Base-by-base conservation (phyloP, 2,797 vertebrate genomes). In the Falco rusticolus region DNA sequence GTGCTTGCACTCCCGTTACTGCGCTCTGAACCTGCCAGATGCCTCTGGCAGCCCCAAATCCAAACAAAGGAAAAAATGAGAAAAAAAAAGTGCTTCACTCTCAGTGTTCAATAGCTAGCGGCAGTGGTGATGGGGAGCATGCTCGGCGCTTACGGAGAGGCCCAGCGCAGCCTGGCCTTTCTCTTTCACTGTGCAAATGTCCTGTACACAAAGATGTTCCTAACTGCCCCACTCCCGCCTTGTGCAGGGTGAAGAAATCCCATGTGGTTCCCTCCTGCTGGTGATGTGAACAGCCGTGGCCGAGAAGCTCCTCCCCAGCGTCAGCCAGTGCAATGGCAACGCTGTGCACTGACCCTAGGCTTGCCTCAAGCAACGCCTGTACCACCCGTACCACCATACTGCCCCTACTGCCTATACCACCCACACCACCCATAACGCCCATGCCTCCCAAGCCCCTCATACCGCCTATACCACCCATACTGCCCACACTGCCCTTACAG, bases 391-490 rank as follows among this genome's bases (percentile, higher is more conserved):
- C 28, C 9, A 47, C 18, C 45, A 43, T 43, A 43, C 43, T 17
- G 43, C 43, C 43, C 43, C 16, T 43, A 15, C 43, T 16, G 43
- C 43, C 43, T 16, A 43, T 3, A 5, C 22, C 5, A 25, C n/a
- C 43, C n/a, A 4, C 29, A 8, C 21, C 14, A 5, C 9, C 25
- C 5, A 1, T 29, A 20, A 13, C 7, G 2, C 28, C 68, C 28
- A 5, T 31, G 22, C 9, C 16, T 3, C 16, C 34, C 59, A 26
- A 8, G 17, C 18, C 11, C 13, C 22, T 54, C 7, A 1, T 2
- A 19, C 15, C 20, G 5, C 3, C 51, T 25, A 3, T 15, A 6
- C 11, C 1, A 0, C 47, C 12, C 0, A 0, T 10, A 33, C 19
- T 17, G 18, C 41, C 79, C 17, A 7, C 16, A 1, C 31, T 13